These are phyloP conservation scores for Moxostoma hubbsi DNA, from an alignment of 2,797 vertebrate species.

Conservation along the genomic window DNA sequence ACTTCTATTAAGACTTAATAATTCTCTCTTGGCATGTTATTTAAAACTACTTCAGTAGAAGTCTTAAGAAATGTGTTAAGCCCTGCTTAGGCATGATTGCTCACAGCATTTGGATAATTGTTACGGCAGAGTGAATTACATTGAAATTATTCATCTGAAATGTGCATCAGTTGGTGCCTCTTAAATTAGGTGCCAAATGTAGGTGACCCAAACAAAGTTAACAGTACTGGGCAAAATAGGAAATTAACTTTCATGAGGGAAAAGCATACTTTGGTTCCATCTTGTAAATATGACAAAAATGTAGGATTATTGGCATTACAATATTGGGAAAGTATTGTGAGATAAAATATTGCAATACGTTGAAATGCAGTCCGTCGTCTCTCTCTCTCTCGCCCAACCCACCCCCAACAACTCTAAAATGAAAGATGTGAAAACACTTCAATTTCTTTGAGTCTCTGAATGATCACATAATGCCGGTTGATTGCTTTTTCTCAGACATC, in stretches of 20 bases:
- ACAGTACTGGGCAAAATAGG: background rate
- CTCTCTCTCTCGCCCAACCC: too few species aligned
- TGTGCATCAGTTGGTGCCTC: conserved; percentile 1
- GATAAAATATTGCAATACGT: too few species aligned
- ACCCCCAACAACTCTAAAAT: too few species aligned
- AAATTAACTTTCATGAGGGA: too few species aligned
- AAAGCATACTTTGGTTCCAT: too few species aligned
- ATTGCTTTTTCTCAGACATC: conserved; percentile 20
- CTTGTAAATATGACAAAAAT: too few species aligned
- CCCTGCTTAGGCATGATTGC: conserved; percentile 27
- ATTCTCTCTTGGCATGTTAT: conserved; percentile 2
- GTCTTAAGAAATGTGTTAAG: conserved; percentile 33
- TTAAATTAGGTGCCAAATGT: background rate
- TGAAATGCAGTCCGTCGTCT: too few species aligned
- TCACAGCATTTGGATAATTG: background rate
- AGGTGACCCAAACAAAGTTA: conserved; percentile 7
- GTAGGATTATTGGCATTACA: too few species aligned
- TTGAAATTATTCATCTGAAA: conserved; percentile 15
- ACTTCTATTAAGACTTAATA: conserved; percentile 7
- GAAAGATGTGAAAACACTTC: background rate
- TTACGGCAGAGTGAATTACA: background rate
- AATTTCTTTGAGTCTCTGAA: background rate
- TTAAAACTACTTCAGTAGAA: conserved; percentile 21
- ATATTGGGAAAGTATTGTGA: too few species aligned
- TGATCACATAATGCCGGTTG: conserved; percentile 6